Base-by-base conservation (phyloP, 2,113 vertebrate species). In the Illadopsis cleaveri region DNA sequence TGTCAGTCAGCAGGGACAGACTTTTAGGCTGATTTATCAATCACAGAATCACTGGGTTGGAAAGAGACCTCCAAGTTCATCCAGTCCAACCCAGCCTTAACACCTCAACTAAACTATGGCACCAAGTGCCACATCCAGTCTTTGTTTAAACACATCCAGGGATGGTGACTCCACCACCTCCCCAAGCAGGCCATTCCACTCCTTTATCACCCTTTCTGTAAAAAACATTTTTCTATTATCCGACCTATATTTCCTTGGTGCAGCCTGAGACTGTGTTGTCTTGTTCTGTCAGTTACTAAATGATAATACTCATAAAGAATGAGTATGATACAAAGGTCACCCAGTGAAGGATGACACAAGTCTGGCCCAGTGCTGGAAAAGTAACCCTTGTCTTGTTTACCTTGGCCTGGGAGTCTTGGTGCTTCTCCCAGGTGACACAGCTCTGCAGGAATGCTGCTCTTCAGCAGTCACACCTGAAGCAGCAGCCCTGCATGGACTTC, bases 381-480 rank as follows among this genome's bases (percentile, higher is more conserved):
- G 6, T 0, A 25, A 4, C 40, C 28, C 1, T 48, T 71, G 16
- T 33, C 44, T 56, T 50, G 6, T 57, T 68, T 35, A 6, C 0
- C 1, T 38, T 35, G 23, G 21, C 19, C 44, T 75, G 61, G 65
- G 50, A 38, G 9, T 9, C 2, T 10, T 23, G 40, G 12, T 58
- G 3, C 23, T 82, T 64, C 30, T 18, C 33, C 38, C 33, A 11
- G 21, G 23, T 47, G 38, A 5, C 13, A 4, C 2, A 5, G 2
- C 21, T 23, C n/a, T 12, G 11, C 35, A 62, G 60, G 42, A 69
- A 12, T 11, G 31, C n/a, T 64, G 68, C 37, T 64, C 18, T 62
- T 33, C 5, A 21, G 22, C 15, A 51, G 40, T 31, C 33, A 15
- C 60, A 54, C 18, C 35, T 42, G 38, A 40, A 66, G 37, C 16